Conservation (phyloP, 2,888 invertebrate genomes). For the Eledona agricola region DNA sequence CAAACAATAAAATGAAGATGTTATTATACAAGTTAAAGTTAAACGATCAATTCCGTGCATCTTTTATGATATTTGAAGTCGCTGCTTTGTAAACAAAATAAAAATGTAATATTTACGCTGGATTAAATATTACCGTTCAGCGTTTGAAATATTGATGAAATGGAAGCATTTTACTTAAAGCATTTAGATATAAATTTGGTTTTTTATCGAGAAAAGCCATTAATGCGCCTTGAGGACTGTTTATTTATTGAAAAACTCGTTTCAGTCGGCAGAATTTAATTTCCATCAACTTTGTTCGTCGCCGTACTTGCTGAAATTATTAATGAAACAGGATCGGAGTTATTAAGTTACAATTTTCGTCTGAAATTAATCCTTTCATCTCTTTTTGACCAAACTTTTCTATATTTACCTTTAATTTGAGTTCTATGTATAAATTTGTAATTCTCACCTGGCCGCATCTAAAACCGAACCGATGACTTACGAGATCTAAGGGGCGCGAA, state of each 20-base stretch:
- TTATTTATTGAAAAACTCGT: conserved; percentile 3
- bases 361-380: conserved; percentile 17
- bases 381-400: conserved; percentile 16
- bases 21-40: too few relatives aligned
- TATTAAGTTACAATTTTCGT: conserved; percentile 7
- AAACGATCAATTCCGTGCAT: too few relatives aligned
- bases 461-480: conserved; percentile 16
- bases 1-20: too few relatives aligned
- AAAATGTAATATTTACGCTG: too few relatives aligned
- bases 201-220: too few relatives aligned
- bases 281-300: conserved; percentile 1
- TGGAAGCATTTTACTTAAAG: too few relatives aligned
- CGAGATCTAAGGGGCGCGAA: conserved; percentile 12
- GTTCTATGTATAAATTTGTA: conserved; percentile 18
- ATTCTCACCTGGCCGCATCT: conserved; percentile 1
- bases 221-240: neutral
- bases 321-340: neutral
- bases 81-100: too few relatives aligned
- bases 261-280: conserved; percentile 1
- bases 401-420: conserved; percentile 26
- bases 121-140: too few relatives aligned
- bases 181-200: too few relatives aligned
- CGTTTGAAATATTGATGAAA: too few relatives aligned
- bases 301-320: neutral
- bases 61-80: too few relatives aligned